These are phyloP conservation scores for Catharus ustulatus DNA, from an alignment of 2,797 vertebrate genomes.

Conservation along the genomic window DNA sequence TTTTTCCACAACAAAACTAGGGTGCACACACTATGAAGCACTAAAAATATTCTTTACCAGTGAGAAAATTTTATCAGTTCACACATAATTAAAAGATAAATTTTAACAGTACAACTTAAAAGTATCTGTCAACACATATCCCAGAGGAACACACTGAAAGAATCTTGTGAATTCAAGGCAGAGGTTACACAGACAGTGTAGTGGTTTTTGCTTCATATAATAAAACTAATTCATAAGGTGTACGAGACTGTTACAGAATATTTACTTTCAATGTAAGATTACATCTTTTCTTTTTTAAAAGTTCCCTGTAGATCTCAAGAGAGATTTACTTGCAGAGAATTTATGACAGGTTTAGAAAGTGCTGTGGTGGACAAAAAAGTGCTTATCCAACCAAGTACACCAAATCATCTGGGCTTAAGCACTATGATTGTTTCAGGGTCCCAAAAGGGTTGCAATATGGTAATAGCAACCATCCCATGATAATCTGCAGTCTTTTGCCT, in stretches of 20 bases:
- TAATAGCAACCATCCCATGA: neutral
- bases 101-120: neutral
- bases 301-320: neutral
- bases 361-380: neutral
- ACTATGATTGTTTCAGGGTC: neutral
- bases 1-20: neutral
- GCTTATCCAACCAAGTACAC: neutral
- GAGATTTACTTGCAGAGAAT: neutral
- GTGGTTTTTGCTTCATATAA: neutral
- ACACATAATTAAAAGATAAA: neutral
- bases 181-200: neutral
- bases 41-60: neutral
- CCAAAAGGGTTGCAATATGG: neutral
- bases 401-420: neutral
- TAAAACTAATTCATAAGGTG: neutral
- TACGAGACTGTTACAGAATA: neutral
- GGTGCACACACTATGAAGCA: accelerated
- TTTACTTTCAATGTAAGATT: neutral
- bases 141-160: neutral
- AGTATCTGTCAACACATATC: neutral
- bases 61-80: neutral
- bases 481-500: neutral
- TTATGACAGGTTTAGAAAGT: neutral
- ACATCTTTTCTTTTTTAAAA: neutral
- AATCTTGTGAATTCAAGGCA: neutral